A percentile compares a stretch with the other conserved stretches of the same genome.
phyloP scores from a whole-genome alignment of 2,113 vertebrate genomes.

The Ahaetulla prasina region DNA sequence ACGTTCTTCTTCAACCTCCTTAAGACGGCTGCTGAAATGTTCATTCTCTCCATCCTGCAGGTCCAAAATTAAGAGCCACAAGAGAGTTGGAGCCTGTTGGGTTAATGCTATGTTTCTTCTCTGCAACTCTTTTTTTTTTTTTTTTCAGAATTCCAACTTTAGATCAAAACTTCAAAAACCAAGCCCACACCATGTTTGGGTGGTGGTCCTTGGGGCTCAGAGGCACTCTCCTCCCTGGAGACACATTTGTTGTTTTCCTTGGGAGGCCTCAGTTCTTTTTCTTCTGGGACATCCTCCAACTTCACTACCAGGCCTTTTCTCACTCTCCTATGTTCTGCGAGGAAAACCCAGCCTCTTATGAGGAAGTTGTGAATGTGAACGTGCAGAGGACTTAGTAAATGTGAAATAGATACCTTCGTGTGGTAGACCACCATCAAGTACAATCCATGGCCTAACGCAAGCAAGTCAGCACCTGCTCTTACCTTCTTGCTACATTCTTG shows the following conservation, averaged over 20 bases:
- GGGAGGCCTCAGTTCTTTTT: neutral
- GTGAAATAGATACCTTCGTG: neutral
- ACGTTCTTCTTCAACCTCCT: slow-evolving; percentile 78
- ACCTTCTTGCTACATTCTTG: slow-evolving; percentile 87
- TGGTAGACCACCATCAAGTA: neutral
- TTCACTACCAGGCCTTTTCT: neutral
- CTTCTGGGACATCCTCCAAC: neutral
- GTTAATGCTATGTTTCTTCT: neutral
- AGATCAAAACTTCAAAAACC: neutral
- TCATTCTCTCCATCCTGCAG: slow-evolving; percentile 84
- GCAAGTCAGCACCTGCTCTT: slow-evolving; percentile 26
- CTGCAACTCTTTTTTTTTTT: too few species aligned
- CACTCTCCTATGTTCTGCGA: neutral
- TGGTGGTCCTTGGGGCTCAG: neutral
- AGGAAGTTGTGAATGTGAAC: neutral
- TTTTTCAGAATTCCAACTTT: neutral
- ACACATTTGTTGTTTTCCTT: neutral
- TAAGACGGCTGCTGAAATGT: slow-evolving; percentile 74
- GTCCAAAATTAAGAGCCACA: slow-evolving; percentile 30
- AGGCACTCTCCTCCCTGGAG: neutral
- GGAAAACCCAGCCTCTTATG: neutral
- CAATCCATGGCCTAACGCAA: neutral
- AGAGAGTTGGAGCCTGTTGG: neutral
- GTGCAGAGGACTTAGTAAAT: neutral
- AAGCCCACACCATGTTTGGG: neutral